Conservation (phyloP, 2,797 vertebrate species). For the Peromyscus nudipes region DNA sequence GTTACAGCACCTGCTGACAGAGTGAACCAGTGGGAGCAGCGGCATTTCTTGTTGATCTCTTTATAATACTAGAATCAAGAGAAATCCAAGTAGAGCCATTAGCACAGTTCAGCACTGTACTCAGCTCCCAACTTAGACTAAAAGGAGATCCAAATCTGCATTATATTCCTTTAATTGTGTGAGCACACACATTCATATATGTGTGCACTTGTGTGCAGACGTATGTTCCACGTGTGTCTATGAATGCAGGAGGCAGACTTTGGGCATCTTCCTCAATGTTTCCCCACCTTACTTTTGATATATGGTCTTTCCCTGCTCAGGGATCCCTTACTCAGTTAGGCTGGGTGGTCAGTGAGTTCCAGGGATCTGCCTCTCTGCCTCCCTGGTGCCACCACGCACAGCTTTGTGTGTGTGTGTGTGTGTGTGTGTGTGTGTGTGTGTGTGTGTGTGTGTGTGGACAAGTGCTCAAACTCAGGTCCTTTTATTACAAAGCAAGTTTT, state of each 20-base stretch:
- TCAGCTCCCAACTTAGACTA: not conserved
- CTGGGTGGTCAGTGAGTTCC: not conserved
- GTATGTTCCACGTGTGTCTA: not conserved
- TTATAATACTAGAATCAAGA: too few relatives aligned
- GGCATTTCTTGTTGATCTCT: not conserved
- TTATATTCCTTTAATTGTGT: not conserved
- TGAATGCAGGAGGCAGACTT: not conserved
- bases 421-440: not conserved
- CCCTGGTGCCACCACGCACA: not conserved
- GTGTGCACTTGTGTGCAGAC: not conserved
- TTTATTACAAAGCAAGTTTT: not conserved
- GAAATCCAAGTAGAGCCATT: not conserved
- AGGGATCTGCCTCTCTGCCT: not conserved
- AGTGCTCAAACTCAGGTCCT: not conserved
- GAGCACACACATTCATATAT: too few relatives aligned
- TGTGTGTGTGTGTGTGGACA: not conserved
- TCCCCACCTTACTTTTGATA: not conserved
- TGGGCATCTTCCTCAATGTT: not conserved
- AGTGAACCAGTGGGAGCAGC: not conserved
- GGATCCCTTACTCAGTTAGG: not conserved
- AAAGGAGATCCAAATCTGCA: not conserved
- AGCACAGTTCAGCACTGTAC: not conserved
- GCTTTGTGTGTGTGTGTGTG: not conserved
- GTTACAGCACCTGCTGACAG: not conserved
- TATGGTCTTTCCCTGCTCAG: not conserved